Evolutionary conservation across 2,113 vertebrate genomes (phyloP), one percentile per base, ranked within the genome.

Genomic region (Arothron firmamentum): DNA sequence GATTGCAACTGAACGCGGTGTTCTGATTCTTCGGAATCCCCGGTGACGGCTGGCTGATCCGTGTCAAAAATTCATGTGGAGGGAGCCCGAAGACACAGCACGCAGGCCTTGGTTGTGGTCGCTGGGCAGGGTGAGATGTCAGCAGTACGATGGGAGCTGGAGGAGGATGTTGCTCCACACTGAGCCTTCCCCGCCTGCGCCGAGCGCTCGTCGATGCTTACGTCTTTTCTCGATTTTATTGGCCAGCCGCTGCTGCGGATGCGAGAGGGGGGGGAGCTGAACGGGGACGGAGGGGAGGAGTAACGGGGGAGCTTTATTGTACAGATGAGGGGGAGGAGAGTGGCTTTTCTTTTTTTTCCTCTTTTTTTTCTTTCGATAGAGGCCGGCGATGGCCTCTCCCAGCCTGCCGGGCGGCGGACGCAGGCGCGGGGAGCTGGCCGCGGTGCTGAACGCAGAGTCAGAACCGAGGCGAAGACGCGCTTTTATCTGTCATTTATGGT

Each of bases 221-320:
- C 94, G 94, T 93, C 86, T 90, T 86, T 87, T 76, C 88, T 80
- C 79, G 71, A 4, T 88, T 91, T 93, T 90, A 93, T 92, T 90
- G 92, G 90, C 91, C 91, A 91, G 90, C 92, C 90, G 89, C 89
- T 89, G 88, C 85, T 81, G 81, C 85, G 86, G 84, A 87, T 83
- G 80, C 75, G 77, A 77, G 81, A 60, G 81, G 79, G 79, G 82
- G 76, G 74, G 25, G 25, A 5, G 78, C 72, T 52, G 73, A 75
- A 59, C 57, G 21, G 62, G 50, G 71, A 53, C 56, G 20, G 67
- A 68, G 67, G 67, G 76, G 78, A 70, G 78, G 77, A 62, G 60
- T 18, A 31, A 70, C 25, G 12, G 52, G 72, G 34, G 57, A 52
- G 55, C 65, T 46, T 63, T 60, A 69, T 62, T 55, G 77, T 56